Percentiles rank a stretch among this genome's conserved stretches.
phyloP scores from a whole-genome alignment of 2,888 invertebrate species.

The Charanyca ferruginea region DNA sequence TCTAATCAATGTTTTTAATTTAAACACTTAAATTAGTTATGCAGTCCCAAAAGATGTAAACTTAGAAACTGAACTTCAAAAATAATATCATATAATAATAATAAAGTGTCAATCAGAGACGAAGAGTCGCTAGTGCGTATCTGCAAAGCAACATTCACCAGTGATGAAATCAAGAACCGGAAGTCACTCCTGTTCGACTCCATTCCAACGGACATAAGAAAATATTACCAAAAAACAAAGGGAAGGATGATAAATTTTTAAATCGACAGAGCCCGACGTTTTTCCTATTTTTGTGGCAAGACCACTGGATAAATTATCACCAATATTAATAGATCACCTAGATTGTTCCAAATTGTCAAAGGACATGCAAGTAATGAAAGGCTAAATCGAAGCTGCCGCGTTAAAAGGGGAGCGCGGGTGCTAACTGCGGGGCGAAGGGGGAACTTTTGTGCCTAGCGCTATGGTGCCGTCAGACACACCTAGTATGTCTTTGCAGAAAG shows the following conservation, averaged over 20 bases:
- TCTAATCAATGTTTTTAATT: too few relatives aligned
- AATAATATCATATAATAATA: neutral
- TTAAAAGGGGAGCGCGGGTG: neutral
- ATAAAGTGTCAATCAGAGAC: neutral
- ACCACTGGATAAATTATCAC: neutral
- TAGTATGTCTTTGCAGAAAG: neutral
- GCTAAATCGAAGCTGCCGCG: neutral
- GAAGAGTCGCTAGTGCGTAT: neutral
- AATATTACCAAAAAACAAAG: neutral
- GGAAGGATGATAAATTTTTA: neutral
- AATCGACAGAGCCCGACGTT: neutral
- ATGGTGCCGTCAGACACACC: neutral
- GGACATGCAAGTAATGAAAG: neutral
- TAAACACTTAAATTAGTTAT: too few relatives aligned
- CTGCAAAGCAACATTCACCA: neutral
- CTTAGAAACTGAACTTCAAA: too few relatives aligned
- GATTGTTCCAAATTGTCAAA: neutral
- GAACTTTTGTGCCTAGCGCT: neutral
- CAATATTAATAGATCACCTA: neutral
- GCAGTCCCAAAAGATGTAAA: too few relatives aligned
- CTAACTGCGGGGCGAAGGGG: neutral
- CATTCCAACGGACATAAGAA: neutral
- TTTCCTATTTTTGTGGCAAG: neutral
- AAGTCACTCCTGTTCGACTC: constrained; percentile 2
- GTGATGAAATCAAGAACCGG: too few relatives aligned